Evolutionary conservation across 2,888 invertebrate species (phyloP).

Genomic region (Anticlea derivata): DNA sequence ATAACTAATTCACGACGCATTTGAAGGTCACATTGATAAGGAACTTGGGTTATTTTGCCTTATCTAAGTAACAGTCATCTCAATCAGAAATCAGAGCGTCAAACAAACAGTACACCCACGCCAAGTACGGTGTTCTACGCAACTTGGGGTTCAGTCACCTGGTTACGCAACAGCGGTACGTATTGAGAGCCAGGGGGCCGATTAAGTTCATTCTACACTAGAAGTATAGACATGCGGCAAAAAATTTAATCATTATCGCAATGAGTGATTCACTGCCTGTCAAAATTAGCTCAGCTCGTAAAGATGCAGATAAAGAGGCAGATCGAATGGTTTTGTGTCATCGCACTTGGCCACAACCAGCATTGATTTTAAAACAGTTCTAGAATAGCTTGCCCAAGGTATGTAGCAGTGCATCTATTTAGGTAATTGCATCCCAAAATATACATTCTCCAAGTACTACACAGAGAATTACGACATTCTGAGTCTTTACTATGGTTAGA

Average conservation of each 20-base stretch:
- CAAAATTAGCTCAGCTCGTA: background rate
- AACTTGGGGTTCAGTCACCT: conserved; percentile 36
- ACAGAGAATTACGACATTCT: no score
- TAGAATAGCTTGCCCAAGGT: no score
- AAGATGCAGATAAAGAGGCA: no score
- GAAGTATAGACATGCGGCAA: conserved; percentile 7
- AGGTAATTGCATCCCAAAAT: no score
- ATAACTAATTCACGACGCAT: no score
- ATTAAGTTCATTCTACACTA: conserved; percentile 5
- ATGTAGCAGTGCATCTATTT: no score
- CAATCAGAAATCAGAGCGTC: conserved; percentile 14
- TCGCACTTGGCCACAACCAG: no score
- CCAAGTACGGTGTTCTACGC: conserved; percentile 29
- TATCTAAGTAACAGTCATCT: conserved; percentile 13
- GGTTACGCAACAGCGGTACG: conserved; percentile 34
- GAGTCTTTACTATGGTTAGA: no score
- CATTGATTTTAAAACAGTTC: no score
- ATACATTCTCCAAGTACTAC: no score
- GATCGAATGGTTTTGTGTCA: no score
- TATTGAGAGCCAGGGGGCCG: conserved; percentile 21
- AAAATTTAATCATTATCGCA: background rate
- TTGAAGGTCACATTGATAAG: no score
- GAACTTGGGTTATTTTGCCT: background rate
- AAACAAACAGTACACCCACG: conserved; percentile 22
- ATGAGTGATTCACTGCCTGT: background rate